A percentile compares a stretch with the other conserved stretches of the same genome.
These are phyloP conservation scores for Scelioninae gen. 2 DNA, from an alignment of 2,888 invertebrate genomes.

Conservation along the genomic window DNA sequence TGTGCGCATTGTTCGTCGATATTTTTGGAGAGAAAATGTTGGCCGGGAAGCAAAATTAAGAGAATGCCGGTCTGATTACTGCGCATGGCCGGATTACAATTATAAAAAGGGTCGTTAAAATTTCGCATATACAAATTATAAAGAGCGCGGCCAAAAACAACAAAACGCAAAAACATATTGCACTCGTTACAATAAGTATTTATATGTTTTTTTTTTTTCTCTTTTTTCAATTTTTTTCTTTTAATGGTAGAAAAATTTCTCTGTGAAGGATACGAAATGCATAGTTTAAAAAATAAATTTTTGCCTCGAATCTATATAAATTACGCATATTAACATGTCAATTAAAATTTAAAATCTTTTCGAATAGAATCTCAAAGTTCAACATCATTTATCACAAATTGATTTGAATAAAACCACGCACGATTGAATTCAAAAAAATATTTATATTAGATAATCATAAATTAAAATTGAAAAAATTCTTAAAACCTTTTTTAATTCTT, in stretches of 20 bases:
- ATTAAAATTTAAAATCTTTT: constrained; percentile 46
- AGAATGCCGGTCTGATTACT: too few relatives aligned
- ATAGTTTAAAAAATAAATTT: constrained; percentile 16
- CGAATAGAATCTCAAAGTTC: constrained; percentile 51
- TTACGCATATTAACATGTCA: constrained; percentile 44
- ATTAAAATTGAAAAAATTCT: constrained; percentile 8
- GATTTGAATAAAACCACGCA: constrained; percentile 42
- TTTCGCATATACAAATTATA: constrained; percentile 13
- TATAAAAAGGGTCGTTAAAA: constrained; percentile 11
- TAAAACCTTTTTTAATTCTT: background rate
- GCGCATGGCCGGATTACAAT: too few relatives aligned
- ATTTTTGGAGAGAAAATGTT: constrained; percentile 7
- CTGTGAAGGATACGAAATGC: constrained; percentile 10
- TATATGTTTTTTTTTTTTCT: too few relatives aligned
- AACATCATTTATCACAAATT: constrained; percentile 55
- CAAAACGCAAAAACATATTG: constrained; percentile 9
- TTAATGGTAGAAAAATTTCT: constrained; percentile 22
- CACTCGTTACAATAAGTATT: constrained; percentile 21
- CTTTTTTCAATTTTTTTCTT: too few relatives aligned
- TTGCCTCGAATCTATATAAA: constrained; percentile 19
- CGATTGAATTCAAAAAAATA: constrained; percentile 25
- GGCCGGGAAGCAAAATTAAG: background rate
- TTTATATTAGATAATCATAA: constrained; percentile 18
- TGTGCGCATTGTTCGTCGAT: constrained; percentile 7
- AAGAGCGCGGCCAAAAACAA: constrained; percentile 33